Conservation (phyloP, 2,113 vertebrate species). For the Psettodes erumei region DNA sequence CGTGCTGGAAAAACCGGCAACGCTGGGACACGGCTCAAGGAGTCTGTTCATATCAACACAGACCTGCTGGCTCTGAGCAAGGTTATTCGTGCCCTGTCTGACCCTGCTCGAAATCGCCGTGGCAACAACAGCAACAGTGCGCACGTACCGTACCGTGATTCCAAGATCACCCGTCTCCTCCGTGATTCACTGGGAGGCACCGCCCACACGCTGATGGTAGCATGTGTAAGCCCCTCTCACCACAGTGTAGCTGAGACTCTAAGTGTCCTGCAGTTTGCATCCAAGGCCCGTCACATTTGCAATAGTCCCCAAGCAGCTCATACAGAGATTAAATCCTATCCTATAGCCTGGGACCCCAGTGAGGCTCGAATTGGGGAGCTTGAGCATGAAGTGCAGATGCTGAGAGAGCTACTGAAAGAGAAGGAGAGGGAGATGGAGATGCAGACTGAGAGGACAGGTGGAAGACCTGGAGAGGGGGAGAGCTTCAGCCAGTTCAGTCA, state of each 20-base stretch:
- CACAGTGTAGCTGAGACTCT: constrained; percentile 88
- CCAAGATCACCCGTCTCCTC: constrained; percentile 94
- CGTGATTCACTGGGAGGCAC: constrained; percentile 92
- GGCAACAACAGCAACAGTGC: constrained; percentile 46
- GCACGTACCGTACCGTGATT: constrained; percentile 90
- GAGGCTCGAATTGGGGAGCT: constrained; percentile 86
- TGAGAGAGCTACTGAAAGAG: constrained; percentile 87
- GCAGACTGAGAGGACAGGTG: constrained; percentile 75
- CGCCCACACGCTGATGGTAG: constrained; percentile 92
- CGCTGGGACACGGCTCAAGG: constrained; percentile 88
- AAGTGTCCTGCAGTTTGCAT: constrained; percentile 90
- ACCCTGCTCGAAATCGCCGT: constrained; percentile 80
- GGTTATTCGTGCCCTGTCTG: constrained; percentile 91
- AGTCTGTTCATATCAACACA: constrained; percentile 90
- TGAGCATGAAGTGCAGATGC: constrained; percentile 86
- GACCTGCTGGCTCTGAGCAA: constrained; percentile 90
- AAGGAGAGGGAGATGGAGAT: constrained; percentile 85
- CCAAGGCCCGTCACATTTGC: constrained; percentile 87
- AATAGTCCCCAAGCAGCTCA: constrained; percentile 81
- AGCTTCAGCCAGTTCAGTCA: constrained; percentile 14
- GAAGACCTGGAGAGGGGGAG: not conserved
- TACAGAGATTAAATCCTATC: constrained; percentile 40
- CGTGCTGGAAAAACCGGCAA: constrained; percentile 89
- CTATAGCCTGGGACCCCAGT: constrained; percentile 76
- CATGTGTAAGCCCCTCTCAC: constrained; percentile 90